Conservation (phyloP, 2,113 vertebrate genomes). For the Kryptolebias marmoratus region DNA sequence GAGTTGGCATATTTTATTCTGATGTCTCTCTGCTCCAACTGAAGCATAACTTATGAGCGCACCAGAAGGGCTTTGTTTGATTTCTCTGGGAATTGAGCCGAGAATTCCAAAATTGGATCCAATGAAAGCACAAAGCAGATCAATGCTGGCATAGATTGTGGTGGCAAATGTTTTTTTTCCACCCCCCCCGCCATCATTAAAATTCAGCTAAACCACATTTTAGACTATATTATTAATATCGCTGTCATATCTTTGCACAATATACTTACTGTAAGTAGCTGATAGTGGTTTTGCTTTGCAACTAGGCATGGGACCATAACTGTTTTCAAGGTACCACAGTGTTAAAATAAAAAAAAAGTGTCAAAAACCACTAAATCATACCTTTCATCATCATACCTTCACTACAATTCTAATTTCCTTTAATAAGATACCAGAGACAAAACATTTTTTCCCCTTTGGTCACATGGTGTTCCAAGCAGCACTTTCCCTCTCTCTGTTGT, state of each 20-base stretch:
- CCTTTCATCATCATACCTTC: too few species aligned
- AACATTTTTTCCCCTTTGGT: too few species aligned
- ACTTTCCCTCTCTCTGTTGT: too few species aligned
- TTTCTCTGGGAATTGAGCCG: conserved; percentile 75
- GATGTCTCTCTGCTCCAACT: conserved; percentile 58
- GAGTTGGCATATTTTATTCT: conserved; percentile 67
- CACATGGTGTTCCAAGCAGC: too few species aligned
- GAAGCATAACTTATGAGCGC: conserved; percentile 71
- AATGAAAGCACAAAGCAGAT: conserved; percentile 69
- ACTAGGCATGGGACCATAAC: too few species aligned
- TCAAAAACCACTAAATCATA: too few species aligned
- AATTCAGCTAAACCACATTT: conserved; percentile 43
- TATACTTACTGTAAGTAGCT: not conserved
- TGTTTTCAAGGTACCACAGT: too few species aligned
- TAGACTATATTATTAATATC: conserved; percentile 39
- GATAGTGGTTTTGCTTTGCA: not conserved
- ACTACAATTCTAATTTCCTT: too few species aligned
- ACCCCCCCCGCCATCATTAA: conserved; percentile 18
- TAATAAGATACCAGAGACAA: too few species aligned
- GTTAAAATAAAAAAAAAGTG: too few species aligned
- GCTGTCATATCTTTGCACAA: conserved; percentile 9
- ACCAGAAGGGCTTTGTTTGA: conserved; percentile 77
- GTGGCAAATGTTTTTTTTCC: conserved; percentile 34
- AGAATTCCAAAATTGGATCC: conserved; percentile 72
- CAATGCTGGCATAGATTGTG: conserved; percentile 63